A percentile compares a stretch with the other conserved stretches of the same genome.
Evolutionary conservation across 2,888 invertebrate species (phyloP).

Genomic region (Calephelis perditalis): DNA sequence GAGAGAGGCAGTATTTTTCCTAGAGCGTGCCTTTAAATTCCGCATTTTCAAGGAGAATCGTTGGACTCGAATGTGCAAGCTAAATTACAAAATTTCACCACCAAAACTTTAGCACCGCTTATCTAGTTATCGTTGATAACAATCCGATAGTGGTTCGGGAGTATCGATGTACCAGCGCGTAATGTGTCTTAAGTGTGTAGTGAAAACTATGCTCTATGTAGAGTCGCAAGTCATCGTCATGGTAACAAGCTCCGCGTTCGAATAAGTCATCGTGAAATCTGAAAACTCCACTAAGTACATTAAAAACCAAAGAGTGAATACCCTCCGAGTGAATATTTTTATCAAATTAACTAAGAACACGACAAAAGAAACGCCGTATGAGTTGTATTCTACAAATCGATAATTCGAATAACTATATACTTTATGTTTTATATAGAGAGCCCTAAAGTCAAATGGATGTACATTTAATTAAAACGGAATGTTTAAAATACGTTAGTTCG

Average conservation of each 20-base stretch:
- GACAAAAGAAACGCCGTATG: neutral
- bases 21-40: constrained; percentile 23
- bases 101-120: constrained; percentile 10
- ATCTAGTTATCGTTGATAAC: constrained; percentile 21
- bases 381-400: neutral
- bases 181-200: neutral
- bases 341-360: neutral
- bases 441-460: neutral
- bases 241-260: neutral
- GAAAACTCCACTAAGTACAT: too few relatives aligned
- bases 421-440: neutral
- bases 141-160: neutral
- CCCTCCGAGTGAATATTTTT: too few relatives aligned
- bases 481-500: constrained; percentile 12
- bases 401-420: neutral
- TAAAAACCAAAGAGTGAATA: too few relatives aligned
- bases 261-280: too few relatives aligned
- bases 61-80: constrained; percentile 27
- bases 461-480: constrained; percentile 8
- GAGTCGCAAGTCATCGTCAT: neutral
- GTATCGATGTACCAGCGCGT: neutral
- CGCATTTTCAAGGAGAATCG: constrained; percentile 28
- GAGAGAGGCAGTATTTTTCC: constrained; percentile 17
- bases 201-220: neutral
- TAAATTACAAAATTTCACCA: constrained; percentile 7